phyloP scores from a whole-genome alignment of 2,797 vertebrate genomes.

The Loriculus beryllinus region DNA sequence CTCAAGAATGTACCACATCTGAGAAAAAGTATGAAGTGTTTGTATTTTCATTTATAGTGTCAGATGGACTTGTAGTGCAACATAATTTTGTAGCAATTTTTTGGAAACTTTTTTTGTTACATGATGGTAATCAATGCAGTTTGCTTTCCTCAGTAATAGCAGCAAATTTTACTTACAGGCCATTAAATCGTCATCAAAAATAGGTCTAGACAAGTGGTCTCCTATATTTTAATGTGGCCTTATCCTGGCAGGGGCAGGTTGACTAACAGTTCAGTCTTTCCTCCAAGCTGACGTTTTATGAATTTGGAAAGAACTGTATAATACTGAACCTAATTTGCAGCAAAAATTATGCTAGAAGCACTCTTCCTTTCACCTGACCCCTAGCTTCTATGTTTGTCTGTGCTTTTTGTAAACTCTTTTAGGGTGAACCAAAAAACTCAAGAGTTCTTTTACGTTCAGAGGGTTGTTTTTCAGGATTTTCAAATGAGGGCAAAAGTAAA shows the following conservation, averaged over 20 bases:
- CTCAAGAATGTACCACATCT: background rate
- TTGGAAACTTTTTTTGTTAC: background rate
- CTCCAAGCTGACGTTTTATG: constrained; percentile 14
- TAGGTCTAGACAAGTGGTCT: constrained; percentile 62
- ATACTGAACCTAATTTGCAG: background rate
- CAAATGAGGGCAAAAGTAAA: constrained; percentile 46
- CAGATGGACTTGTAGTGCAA: background rate
- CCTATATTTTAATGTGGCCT: constrained; percentile 21
- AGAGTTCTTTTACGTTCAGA: background rate
- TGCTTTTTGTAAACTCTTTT: constrained; percentile 6
- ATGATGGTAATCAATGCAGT: background rate
- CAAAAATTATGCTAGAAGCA: background rate
- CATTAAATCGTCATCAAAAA: constrained; percentile 71
- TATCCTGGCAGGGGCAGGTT: constrained; percentile 45
- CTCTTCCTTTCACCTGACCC: background rate
- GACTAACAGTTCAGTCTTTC: constrained; percentile 33
- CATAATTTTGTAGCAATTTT: background rate
- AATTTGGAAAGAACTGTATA: constrained; percentile 1
- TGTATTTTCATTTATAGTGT: background rate
- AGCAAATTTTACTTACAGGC: constrained; percentile 57
- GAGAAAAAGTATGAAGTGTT: background rate
- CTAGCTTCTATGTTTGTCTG: background rate
- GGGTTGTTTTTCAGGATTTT: constrained; percentile 32
- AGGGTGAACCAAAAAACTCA: background rate
- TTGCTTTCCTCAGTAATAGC: constrained; percentile 47